Evolutionary conservation across 1,140 invertebrate genomes (phyloP).

Genomic region (Charaxes varanes): DNA sequence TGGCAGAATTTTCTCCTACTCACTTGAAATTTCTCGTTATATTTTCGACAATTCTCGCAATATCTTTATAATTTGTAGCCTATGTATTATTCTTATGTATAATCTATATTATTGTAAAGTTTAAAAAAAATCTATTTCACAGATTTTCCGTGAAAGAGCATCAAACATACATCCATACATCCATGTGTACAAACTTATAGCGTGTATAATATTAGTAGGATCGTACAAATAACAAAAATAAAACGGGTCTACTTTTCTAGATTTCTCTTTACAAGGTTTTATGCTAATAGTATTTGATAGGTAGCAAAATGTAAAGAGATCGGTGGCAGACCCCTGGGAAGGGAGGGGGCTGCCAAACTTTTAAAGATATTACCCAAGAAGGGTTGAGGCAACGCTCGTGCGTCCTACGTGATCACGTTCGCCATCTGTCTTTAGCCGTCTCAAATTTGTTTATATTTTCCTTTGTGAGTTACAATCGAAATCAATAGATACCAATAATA

Average conservation of each 20-base stretch:
- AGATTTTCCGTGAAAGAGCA: too few species aligned
- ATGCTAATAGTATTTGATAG: conserved; percentile 58
- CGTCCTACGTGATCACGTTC: conserved; percentile 59
- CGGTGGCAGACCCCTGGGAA: conserved; percentile 34
- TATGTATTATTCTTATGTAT: too few species aligned
- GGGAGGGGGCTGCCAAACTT: conserved; percentile 50
- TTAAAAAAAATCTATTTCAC: too few species aligned
- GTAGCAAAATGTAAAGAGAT: conserved; percentile 56
- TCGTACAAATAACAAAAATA: too few species aligned
- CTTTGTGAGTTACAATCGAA: conserved; percentile 1
- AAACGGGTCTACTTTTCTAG: conserved; percentile 9
- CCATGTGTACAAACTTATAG: too few species aligned
- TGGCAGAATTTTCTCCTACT: too few species aligned
- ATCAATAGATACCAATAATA: conserved; percentile 1
- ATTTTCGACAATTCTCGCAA: too few species aligned
- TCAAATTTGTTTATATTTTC: conserved; percentile 53
- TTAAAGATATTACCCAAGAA: conserved; percentile 71
- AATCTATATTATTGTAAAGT: too few species aligned
- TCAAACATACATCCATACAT: too few species aligned
- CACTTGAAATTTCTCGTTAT: too few species aligned
- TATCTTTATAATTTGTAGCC: too few species aligned
- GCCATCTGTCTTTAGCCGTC: conserved; percentile 62
- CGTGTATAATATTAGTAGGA: too few species aligned
- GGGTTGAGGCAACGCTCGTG: conserved; percentile 53
- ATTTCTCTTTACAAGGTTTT: conserved; percentile 17